Base-by-base conservation (phyloP, 2,888 invertebrate species). In the Beris morrisii region DNA sequence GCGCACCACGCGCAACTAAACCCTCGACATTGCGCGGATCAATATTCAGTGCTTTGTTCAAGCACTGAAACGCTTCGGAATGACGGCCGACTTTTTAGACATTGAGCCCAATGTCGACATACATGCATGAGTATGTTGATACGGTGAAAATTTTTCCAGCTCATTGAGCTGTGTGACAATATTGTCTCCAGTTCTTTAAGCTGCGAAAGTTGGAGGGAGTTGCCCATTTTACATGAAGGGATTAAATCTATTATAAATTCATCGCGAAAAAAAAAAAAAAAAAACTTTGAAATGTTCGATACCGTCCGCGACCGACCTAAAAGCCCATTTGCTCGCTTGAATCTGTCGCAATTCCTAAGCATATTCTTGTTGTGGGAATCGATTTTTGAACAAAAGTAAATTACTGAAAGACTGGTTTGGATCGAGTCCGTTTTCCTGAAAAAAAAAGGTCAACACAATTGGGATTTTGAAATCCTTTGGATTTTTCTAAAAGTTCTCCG, bases 241-340 rank as follows among this genome's bases (percentile, higher is more conserved):
- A 7, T 32, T 32, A 7, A 32, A 32, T 32, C 5, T 32, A 32
- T 5, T n/a, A n/a, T n/a, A n/a, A n/a, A n/a, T n/a, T n/a, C n/a
- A n/a, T n/a, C n/a, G n/a, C n/a, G n/a, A n/a, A n/a, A n/a, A n/a
- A n/a, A n/a, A n/a, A n/a, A n/a, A n/a, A n/a, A n/a, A n/a, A n/a
- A n/a, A n/a, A n/a, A n/a, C n/a, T 82, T 97, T 97, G 82, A 96
- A 96, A 82, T 93, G 92, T 76, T 92, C 91, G 74, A 97, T 95
- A 30, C 97, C 97, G 80, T 95, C 93, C n/a, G 95, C 93, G 30
- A 97, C 96, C 76, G 90, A 90, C 79, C 92, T 88, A 81, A 94
- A 93, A 38, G 38, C 38, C 38, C 38, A 38, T 38, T 38, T 1
- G 95, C 95, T 91, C 56, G 95, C 94, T 82, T 97, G 96, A 28